These are phyloP conservation scores for Drosophila trichaetosa DNA, from an alignment of 2,888 invertebrate species.

Conservation along the genomic window DNA sequence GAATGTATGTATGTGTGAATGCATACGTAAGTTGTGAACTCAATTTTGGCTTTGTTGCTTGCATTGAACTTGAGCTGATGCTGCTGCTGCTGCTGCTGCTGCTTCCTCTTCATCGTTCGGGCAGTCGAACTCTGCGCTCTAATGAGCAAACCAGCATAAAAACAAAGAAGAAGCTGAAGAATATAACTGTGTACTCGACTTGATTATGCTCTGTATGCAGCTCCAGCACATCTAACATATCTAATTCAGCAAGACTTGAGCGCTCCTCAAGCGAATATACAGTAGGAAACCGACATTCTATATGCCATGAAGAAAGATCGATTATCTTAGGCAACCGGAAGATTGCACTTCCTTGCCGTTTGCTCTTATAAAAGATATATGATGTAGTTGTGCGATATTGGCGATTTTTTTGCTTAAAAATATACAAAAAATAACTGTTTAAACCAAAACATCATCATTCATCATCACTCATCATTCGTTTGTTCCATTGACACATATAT, in stretches of 20 bases:
- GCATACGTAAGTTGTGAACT: constrained; percentile 43
- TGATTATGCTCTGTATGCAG: background rate
- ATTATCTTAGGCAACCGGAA: background rate
- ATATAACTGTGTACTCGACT: background rate
- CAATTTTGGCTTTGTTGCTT: constrained; percentile 47
- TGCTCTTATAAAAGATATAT: background rate
- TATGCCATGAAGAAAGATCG: background rate
- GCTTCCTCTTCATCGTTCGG: constrained; percentile 15
- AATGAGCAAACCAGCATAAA: constrained; percentile 45
- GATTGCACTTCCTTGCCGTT: background rate
- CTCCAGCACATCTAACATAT: background rate
- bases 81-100: constrained; percentile 6
- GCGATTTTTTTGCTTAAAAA: background rate
- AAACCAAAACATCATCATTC: background rate
- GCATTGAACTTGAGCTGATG: constrained; percentile 43
- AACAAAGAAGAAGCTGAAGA: background rate
- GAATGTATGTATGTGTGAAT: background rate
- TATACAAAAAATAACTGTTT: background rate
- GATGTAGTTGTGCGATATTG: background rate
- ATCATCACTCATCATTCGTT: background rate
- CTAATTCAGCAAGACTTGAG: background rate
- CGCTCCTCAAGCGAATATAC: background rate
- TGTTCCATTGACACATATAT: background rate
- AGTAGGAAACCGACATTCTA: background rate
- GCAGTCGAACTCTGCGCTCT: constrained; percentile 42